phyloP scores from a whole-genome alignment of 2,888 invertebrate species.

The Prenolepis imparis region DNA sequence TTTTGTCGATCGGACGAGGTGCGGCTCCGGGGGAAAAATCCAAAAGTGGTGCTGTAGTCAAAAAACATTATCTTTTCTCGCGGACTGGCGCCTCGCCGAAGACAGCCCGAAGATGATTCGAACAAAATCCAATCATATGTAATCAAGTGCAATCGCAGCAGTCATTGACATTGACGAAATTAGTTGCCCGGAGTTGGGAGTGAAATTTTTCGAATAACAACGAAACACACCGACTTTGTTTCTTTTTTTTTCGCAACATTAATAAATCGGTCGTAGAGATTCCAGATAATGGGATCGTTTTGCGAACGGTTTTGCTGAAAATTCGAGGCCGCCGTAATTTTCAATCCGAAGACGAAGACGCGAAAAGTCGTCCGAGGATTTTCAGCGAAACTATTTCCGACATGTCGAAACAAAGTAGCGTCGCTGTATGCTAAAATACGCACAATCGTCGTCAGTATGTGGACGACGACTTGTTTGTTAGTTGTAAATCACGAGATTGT shows the following conservation, averaged over 20 bases:
- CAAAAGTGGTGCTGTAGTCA: constrained; percentile 55
- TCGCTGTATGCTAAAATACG: constrained; percentile 66
- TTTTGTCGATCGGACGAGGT: constrained; percentile 43
- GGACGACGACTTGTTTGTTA: constrained; percentile 46
- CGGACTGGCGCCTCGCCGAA: constrained; percentile 34
- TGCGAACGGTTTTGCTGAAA: constrained; percentile 39
- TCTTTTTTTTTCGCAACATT: constrained; percentile 14
- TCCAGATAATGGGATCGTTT: constrained; percentile 35
- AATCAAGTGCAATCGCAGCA: constrained; percentile 40
- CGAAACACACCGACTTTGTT: constrained; percentile 45
- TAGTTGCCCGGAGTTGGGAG: constrained; percentile 37
- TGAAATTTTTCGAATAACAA: constrained; percentile 50
- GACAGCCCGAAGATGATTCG: constrained; percentile 12
- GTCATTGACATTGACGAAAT: constrained; percentile 32
- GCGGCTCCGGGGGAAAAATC: constrained; percentile 48
- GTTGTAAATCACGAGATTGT: constrained; percentile 52
- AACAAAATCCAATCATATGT: constrained; percentile 39
- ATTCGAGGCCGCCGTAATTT: not conserved
- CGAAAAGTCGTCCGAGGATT: not conserved
- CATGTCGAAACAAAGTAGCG: constrained; percentile 31
- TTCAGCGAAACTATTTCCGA: constrained; percentile 28
- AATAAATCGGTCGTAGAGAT: constrained; percentile 37
- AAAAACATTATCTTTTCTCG: constrained; percentile 39
- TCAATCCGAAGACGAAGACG: not conserved
- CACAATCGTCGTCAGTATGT: constrained; percentile 62